Conservation (phyloP, 2,888 invertebrate species). For the Eupithecia centaureata region DNA sequence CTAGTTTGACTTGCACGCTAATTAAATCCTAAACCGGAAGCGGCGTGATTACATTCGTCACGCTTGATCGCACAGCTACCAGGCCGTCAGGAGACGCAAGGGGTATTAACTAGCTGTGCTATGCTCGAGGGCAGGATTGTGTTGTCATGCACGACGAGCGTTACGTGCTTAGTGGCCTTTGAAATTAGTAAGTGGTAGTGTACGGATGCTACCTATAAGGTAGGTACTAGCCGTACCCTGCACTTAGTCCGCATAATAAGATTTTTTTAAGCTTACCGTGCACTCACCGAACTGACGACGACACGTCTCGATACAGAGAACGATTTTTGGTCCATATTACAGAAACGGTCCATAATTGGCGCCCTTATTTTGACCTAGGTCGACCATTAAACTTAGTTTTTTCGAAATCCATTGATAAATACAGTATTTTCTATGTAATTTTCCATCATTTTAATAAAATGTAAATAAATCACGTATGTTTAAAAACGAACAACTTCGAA, state of each 20-base stretch:
- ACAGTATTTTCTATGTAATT: too few species aligned
- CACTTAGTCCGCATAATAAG: too few species aligned
- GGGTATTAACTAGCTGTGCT: conserved; percentile 27
- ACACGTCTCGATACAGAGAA: too few species aligned
- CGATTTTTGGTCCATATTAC: too few species aligned
- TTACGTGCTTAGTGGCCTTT: conserved; percentile 16
- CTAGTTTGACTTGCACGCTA: not conserved
- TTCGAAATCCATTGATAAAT: too few species aligned
- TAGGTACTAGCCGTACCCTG: too few species aligned
- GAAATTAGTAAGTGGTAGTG: conserved; percentile 15
- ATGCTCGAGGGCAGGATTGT: conserved; percentile 21
- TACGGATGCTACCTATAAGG: not conserved
- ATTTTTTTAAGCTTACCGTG: too few species aligned
- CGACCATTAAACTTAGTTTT: too few species aligned
- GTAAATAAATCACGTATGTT: not conserved
- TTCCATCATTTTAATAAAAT: not conserved
- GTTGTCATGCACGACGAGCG: conserved; percentile 22
- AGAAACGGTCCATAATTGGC: too few species aligned
- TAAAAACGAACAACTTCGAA: not conserved
- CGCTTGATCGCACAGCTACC: conserved; percentile 19
- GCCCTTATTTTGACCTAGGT: too few species aligned
- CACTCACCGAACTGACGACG: too few species aligned
- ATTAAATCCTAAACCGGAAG: not conserved
- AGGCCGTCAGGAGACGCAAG: conserved; percentile 25
- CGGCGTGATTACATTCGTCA: conserved; percentile 11